Conservation (phyloP, 1,140 invertebrate genomes). For the Drosophila nannoptera region DNA sequence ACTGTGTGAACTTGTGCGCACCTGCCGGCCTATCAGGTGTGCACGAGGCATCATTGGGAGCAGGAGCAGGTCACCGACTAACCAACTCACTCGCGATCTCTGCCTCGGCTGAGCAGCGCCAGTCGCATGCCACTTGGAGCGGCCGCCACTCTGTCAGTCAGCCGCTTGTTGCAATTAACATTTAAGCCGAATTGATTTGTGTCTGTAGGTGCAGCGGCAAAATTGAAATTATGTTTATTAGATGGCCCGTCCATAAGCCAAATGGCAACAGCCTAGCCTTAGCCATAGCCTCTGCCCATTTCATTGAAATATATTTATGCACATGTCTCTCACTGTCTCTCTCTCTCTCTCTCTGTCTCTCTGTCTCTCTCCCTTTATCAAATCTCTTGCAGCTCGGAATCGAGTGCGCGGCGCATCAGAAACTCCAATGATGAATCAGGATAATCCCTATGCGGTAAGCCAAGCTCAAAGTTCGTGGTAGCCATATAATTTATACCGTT, state of each 20-base stretch:
- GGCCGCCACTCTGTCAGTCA: neutral
- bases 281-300: neutral
- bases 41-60: conserved; percentile 5
- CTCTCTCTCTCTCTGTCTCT: conserved; percentile 10
- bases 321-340: conserved; percentile 20
- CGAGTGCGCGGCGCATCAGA: neutral
- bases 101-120: neutral
- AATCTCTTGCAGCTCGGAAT: too few relatives aligned
- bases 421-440: conserved; percentile 73
- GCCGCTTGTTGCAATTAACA: conserved; percentile 20
- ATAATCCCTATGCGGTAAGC: conserved; percentile 79
- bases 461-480: conserved; percentile 6
- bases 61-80: conserved; percentile 1
- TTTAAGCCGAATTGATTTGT: conserved; percentile 13
- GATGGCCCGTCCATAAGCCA: neutral
- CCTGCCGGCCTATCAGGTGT: conserved; percentile 51
- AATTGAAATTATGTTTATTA: conserved; percentile 48
- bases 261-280: conserved; percentile 18
- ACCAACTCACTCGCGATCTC: neutral
- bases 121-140: neutral
- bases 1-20: conserved; percentile 60
- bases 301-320: conserved; percentile 15
- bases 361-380: too few relatives aligned
- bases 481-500: conserved; percentile 37
- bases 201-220: conserved; percentile 47